Percentiles rank a stretch among this genome's conserved stretches.
Evolutionary conservation across 2,113 vertebrate species (phyloP).

Genomic region (Oreocharis arfaki): DNA sequence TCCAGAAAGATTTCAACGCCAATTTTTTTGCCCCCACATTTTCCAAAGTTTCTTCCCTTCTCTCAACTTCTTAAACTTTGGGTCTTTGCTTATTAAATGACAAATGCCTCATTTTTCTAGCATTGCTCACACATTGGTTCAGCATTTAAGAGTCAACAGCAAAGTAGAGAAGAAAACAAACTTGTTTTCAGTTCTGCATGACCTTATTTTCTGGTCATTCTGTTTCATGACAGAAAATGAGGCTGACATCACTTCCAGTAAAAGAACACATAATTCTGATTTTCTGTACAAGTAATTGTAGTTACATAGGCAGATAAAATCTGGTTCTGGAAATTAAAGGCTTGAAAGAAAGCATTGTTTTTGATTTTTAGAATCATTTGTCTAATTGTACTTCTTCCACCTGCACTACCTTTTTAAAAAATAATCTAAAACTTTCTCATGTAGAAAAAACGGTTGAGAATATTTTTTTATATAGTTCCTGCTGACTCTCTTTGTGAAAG

Average conservation of each 20-base stretch:
- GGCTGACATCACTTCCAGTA: constrained; percentile 40
- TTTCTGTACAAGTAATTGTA: background rate
- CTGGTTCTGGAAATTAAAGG: background rate
- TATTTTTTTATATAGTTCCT: background rate
- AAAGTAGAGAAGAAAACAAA: constrained; percentile 28
- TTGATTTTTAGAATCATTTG: background rate
- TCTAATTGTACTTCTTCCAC: background rate
- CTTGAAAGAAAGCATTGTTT: constrained; percentile 22
- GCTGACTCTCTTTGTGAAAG: background rate
- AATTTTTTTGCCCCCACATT: fast-evolving
- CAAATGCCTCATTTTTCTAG: constrained; percentile 3
- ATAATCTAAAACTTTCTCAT: background rate
- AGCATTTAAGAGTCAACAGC: background rate
- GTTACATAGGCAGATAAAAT: background rate
- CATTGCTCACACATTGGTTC: background rate
- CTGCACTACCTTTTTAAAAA: background rate
- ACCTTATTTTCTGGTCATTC: background rate
- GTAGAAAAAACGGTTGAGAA: background rate
- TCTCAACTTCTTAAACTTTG: background rate
- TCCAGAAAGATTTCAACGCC: background rate
- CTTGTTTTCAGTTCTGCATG: constrained; percentile 40
- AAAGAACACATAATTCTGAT: background rate
- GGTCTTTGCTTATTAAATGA: background rate
- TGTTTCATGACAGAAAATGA: background rate
- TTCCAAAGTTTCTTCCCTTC: background rate